These are phyloP conservation scores for Ianthella basta DNA, from an alignment of 37 sponge, comb jelly and placozoan species.

Conservation along the genomic window DNA sequence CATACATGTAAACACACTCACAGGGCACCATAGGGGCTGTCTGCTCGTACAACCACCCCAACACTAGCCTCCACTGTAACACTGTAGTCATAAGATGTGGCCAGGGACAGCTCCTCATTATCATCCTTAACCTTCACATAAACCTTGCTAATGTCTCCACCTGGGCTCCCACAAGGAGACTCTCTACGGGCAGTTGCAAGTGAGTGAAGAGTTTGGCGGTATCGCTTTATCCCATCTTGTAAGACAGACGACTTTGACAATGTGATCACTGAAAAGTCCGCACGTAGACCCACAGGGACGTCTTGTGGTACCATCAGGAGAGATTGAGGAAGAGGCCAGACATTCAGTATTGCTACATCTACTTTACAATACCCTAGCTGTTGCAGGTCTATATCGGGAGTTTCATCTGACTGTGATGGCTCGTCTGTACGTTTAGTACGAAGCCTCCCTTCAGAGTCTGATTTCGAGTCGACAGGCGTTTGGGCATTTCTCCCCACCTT, in stretches of 20 bases:
- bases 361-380: neutral
- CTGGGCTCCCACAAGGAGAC: too few relatives aligned
- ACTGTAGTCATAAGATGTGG: constrained; percentile 4
- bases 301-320: neutral
- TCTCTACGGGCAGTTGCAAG: too few relatives aligned
- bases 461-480: too few relatives aligned
- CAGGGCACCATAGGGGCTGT: constrained; percentile 9
- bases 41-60: neutral
- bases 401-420: too few relatives aligned
- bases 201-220: too few relatives aligned
- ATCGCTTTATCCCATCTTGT: too few relatives aligned
- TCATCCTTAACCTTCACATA: neutral
- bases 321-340: constrained; percentile 25
- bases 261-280: neutral
- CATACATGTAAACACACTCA: neutral
- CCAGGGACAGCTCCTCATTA: neutral
- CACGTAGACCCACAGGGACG: neutral
- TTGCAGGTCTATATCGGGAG: too few relatives aligned
- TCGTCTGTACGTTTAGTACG: too few relatives aligned
- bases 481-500: too few relatives aligned
- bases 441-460: too few relatives aligned
- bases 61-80: neutral
- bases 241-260: too few relatives aligned
- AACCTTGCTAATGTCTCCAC: too few relatives aligned
- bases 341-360: neutral